phyloP scores from a whole-genome alignment of 2,797 vertebrate genomes.

The Mus minutoides region DNA sequence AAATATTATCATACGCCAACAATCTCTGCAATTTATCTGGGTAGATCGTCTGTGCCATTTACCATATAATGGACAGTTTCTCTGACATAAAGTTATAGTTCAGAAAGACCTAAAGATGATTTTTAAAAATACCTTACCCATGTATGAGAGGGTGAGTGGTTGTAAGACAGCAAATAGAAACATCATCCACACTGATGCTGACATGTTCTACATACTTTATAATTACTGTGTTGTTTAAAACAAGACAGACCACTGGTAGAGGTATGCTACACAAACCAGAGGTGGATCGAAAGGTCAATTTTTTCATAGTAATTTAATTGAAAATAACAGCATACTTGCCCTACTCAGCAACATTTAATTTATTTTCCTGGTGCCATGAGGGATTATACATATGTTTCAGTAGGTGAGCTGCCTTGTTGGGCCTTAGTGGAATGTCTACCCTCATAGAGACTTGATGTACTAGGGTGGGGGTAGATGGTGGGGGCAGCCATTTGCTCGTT shows the following conservation, averaged over 20 bases:
- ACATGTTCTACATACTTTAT: not conserved
- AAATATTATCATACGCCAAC: not conserved
- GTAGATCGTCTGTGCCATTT: not conserved
- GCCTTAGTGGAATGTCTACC: not conserved
- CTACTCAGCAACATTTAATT: not conserved
- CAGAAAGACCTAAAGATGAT: not conserved
- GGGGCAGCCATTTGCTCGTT: not conserved
- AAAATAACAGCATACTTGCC: not conserved
- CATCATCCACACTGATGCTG: not conserved
- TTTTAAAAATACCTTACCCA: not conserved
- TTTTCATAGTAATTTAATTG: constrained; percentile 10
- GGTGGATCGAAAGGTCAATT: not conserved
- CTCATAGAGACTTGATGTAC: not conserved
- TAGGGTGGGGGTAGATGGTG: not conserved
- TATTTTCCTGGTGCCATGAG: not conserved
- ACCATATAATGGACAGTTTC: not conserved
- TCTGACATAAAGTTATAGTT: not conserved
- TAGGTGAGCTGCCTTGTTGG: not conserved
- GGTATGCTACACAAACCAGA: not conserved
- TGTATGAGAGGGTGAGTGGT: not conserved
- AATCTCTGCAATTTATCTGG: not conserved
- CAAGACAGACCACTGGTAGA: not conserved
- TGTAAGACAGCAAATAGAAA: not conserved
- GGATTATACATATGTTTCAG: not conserved
- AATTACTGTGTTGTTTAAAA: not conserved